Base-by-base conservation (phyloP, 2,797 vertebrate genomes). In the Schizothorax lantsangensis region DNA sequence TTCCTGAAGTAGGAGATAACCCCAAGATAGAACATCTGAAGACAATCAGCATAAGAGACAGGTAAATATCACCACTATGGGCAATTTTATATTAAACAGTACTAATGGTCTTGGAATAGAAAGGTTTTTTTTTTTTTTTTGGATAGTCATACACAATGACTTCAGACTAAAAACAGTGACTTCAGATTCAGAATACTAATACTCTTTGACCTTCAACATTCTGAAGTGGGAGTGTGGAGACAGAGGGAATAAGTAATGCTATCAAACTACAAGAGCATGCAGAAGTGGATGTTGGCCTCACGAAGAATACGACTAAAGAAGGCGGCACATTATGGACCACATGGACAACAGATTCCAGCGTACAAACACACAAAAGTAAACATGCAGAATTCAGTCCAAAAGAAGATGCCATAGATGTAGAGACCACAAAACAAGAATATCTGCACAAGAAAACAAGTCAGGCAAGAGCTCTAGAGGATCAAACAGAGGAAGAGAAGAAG, bases 381-480 rank as follows among this genome's bases (percentile, higher is more conserved):
- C 9, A 62, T 36, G 7, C 47, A 12, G 59, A 85, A 79, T 36
- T 38, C 40, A 74, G 8, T 43, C 75, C 30, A 49, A 47, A 54
- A 4, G 74, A 57, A 40, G 72, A 68, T 59, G 57, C 1, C 15
- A 43, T 36, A 38, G 49, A 83, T 49, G 21, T 62, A 52, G 72
- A 77, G 38, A 79, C 33, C 23, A 26, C 64, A 81, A 71, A 73
- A 81, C 71, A 84, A 64, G 26, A 75, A n/a, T 6, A 88, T 52
- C 49, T 54, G 1, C 17, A 11, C 30, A 69, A 69, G 21, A 68
- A 74, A 69, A 79, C 33, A 45, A 88, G 88, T 89, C 74, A 69
- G 59, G 75, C 21, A 5, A n/a, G 57, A 68, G 77, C 87, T 54
- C 87, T 84, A 69, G 88, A 85, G 68, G 43, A 79, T 66, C 40